Evolutionary conservation across 2,888 invertebrate species (phyloP), one percentile per base, ranked within the genome.

Genomic region (Ashinkailepas kermadecensis): DNA sequence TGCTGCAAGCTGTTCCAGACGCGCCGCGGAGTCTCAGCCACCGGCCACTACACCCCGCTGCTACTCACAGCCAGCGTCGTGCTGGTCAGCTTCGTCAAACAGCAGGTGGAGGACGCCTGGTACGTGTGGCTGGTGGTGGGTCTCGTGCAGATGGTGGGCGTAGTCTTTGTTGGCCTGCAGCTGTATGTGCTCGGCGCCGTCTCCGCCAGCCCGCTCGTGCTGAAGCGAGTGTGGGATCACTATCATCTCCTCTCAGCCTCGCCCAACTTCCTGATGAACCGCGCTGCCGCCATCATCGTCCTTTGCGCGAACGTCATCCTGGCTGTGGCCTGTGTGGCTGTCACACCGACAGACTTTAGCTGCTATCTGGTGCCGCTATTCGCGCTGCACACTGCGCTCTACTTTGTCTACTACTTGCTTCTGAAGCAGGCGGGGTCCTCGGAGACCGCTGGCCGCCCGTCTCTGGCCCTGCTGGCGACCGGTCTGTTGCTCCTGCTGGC

Each of bases 1-100:
- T 92, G 94, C 81, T 92, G 93, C 85, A 96, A 96, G 2, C 95
- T 96, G 86, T 96, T 95, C 86, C 93, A 93, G 86, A 92, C 92
- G 39, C 56, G 81, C 9, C 78, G 80, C 25, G 74, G 65, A 10
- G 54, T 81, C 12, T 81, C 80, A 11, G 82, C 82, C 25, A 39
- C 74, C 0, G 80, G 74, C 18, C 65, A 62, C 62, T 78, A 80
- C n/a, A 81, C 81, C 25, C 84, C 82, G 0, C 92, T 92, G 58
- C 97, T 97, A 96, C 94, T 96, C 0, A 97, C 97, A 86, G 94
- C 94, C 11, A 93, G 93, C 86, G 96, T 95, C 86, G 96, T 96
- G 0, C 96, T 97, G 87, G 95, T 97, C 0, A 95, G 97, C 86
- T 97, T 97, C 88, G 97, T 97, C 86, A 93, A 93, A 0, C 90